phyloP scores from a whole-genome alignment of 2,888 invertebrate genomes.

The Meiosimyza decipiens region DNA sequence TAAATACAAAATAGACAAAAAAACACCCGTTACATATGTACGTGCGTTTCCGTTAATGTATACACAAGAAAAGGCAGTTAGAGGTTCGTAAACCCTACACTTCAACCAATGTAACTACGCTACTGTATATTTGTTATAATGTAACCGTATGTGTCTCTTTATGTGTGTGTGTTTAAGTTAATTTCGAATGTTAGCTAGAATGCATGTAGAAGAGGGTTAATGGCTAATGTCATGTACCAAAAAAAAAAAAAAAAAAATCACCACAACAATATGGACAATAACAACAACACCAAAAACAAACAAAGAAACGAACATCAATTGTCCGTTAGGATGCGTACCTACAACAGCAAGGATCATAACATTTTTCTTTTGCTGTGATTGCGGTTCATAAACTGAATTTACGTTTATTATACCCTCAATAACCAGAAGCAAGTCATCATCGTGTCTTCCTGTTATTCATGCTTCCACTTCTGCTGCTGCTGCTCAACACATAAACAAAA shows the following conservation, averaged over 20 bases:
- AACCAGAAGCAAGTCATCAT: background rate
- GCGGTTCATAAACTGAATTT: slow-evolving; percentile 59
- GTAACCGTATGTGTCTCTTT: slow-evolving; percentile 4
- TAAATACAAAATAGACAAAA: no score
- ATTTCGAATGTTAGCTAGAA: slow-evolving; percentile 60
- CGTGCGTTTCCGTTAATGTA: no score
- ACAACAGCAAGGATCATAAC: slow-evolving; percentile 9
- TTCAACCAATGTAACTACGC: no score
- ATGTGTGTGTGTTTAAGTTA: slow-evolving; percentile 48
- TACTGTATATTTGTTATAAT: background rate
- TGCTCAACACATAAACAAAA: slow-evolving; percentile 4
- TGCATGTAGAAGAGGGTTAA: slow-evolving; percentile 60
- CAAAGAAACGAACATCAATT: slow-evolving; percentile 54
- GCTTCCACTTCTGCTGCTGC: background rate
- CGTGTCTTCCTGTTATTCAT: background rate
- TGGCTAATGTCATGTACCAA: slow-evolving; percentile 61
- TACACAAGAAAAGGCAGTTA: no score
- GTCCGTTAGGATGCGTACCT: slow-evolving; percentile 54
- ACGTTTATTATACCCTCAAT: slow-evolving; percentile 49
- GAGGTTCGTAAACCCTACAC: no score
- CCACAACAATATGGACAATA: slow-evolving; percentile 47
- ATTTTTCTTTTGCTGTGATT: slow-evolving; percentile 32
- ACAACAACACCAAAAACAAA: slow-evolving; percentile 37
- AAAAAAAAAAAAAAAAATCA: slow-evolving; percentile 46
- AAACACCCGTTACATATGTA: no score